Conservation (phyloP, 2,113 vertebrate genomes). For the Thymallus thymallus region DNA sequence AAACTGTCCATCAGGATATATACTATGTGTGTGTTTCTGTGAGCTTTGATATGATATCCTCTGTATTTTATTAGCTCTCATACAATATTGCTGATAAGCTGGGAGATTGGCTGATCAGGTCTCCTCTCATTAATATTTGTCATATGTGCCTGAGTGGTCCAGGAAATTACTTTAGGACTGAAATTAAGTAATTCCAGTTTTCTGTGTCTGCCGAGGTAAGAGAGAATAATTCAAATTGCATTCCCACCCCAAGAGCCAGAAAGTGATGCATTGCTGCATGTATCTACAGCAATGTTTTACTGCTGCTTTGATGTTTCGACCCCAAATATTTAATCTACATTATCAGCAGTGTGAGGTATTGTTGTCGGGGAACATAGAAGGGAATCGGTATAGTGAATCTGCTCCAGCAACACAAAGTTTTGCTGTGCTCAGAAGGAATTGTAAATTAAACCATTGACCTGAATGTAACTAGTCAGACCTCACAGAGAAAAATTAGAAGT, state of each 20-base stretch:
- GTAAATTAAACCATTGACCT: background rate
- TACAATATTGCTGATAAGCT: background rate
- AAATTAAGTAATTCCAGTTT: constrained; percentile 18
- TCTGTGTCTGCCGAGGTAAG: background rate
- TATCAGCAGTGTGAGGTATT: background rate
- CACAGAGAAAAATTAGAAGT: background rate
- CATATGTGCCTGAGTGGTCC: constrained; percentile 16
- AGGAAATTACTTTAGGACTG: constrained; percentile 19
- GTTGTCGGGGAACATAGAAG: background rate
- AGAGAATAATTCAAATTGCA: constrained; percentile 9
- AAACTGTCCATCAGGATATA: too few species aligned
- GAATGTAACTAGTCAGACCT: background rate
- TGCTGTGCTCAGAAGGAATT: background rate
- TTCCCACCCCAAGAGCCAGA: constrained; percentile 2
- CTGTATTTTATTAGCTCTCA: background rate
- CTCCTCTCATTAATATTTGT: constrained; percentile 26
- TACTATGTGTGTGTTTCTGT: too few species aligned
- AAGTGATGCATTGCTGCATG: constrained; percentile 3
- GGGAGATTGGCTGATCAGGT: background rate
- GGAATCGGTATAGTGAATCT: background rate
- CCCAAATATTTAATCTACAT: background rate
- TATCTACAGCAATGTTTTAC: background rate
- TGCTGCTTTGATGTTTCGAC: background rate
- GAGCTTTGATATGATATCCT: background rate
- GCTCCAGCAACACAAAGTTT: background rate